Percentiles rank a stretch among this genome's conserved stretches.
phyloP scores from a whole-genome alignment of 2,888 invertebrate species.

The Stenotaenia linearis region DNA sequence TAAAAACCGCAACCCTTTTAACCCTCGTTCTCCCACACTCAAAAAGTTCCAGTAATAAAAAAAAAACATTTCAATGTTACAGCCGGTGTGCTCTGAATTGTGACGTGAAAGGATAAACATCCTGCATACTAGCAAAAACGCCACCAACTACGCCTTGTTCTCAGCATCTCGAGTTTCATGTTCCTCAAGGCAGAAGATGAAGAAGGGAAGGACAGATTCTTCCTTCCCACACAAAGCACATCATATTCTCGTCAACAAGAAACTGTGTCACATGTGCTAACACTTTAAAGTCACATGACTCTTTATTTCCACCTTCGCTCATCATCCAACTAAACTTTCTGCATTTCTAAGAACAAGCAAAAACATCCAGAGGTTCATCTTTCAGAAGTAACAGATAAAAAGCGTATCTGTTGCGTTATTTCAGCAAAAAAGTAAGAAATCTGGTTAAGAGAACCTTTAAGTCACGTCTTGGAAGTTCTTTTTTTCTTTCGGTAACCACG shows the following conservation, averaged over 20 bases:
- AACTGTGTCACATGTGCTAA: not conserved
- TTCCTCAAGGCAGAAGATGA: conserved; percentile 45
- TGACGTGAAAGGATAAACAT: conserved; percentile 31
- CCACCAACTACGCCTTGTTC: conserved; percentile 20
- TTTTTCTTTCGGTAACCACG: not conserved
- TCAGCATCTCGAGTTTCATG: conserved; percentile 30
- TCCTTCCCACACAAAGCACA: conserved; percentile 22
- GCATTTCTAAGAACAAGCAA: not conserved
- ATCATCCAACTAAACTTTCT: not conserved
- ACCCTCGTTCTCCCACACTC: not conserved
- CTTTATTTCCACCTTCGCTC: conserved; percentile 8
- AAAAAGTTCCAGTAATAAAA: not conserved
- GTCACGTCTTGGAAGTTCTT: not conserved
- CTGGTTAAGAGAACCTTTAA: not conserved
- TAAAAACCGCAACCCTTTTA: not conserved
- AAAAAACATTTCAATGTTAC: not conserved
- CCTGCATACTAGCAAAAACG: conserved; percentile 21
- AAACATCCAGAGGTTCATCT: not conserved
- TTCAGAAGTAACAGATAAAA: not conserved
- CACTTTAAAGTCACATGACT: not conserved
- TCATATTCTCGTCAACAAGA: conserved; percentile 5
- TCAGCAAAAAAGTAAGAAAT: not conserved
- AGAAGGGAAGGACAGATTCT: not conserved
- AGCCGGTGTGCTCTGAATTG: conserved; percentile 19
- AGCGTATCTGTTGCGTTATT: not conserved